Evolutionary conservation across 2,113 vertebrate species (phyloP).

Genomic region (Speoplatyrhinus poulsoni): DNA sequence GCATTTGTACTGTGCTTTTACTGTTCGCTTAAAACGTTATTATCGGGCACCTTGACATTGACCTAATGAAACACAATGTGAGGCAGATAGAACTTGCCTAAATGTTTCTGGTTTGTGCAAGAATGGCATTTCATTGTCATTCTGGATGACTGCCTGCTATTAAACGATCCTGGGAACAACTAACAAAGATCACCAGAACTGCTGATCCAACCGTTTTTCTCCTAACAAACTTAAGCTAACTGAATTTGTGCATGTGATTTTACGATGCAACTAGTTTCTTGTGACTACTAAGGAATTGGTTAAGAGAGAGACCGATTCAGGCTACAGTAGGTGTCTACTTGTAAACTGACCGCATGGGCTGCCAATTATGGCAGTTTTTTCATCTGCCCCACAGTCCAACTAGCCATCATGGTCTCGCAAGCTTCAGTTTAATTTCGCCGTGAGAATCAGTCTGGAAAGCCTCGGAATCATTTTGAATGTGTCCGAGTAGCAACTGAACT

Average conservation of each 20-base stretch:
- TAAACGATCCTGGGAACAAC: neutral
- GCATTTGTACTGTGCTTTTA: too few relatives aligned
- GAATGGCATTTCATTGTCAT: neutral
- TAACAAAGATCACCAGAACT: constrained; percentile 3
- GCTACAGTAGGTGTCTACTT: neutral
- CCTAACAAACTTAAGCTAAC: constrained; percentile 5
- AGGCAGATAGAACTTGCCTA: too few relatives aligned
- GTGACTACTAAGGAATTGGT: constrained; percentile 15
- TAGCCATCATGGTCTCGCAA: too few relatives aligned
- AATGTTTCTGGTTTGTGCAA: constrained; percentile 1
- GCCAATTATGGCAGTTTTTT: constrained; percentile 5
- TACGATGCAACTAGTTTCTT: constrained; percentile 18
- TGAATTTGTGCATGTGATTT: constrained; percentile 21
- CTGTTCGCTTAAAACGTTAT: too few relatives aligned
- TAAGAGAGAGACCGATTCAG: neutral
- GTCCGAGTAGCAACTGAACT: too few relatives aligned
- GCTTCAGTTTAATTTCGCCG: too few relatives aligned
- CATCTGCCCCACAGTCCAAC: too few relatives aligned
- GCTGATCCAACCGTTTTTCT: constrained; percentile 3
- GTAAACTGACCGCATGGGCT: neutral
- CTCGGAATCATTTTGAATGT: too few relatives aligned
- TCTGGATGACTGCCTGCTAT: neutral
- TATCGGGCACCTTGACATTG: too few relatives aligned
- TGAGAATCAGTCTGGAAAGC: too few relatives aligned
- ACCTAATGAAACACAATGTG: too few relatives aligned